Base-by-base conservation (phyloP, 1,140 invertebrate species). In the Onthophagus taurus region DNA sequence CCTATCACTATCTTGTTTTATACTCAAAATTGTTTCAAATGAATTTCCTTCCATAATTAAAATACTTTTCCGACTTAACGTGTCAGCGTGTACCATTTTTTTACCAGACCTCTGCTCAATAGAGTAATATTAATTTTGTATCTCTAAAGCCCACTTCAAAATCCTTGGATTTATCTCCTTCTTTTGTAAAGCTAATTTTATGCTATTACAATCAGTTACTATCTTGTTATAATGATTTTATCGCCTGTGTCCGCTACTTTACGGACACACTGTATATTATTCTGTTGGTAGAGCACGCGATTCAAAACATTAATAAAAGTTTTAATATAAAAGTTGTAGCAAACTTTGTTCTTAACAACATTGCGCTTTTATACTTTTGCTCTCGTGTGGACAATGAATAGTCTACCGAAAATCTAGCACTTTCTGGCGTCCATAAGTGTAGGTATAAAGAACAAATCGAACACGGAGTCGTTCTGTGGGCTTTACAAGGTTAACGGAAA, bases 271-370 rank as follows among this genome's bases (percentile, higher is more conserved):
- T n/a, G n/a, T n/a, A 31, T 19, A 43, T 5, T 17, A n/a, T n/a
- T n/a, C 37, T 39, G 46, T 62, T 20, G 60, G 60, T 29, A 62
- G 49, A 12, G 43, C 39, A 64, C 68, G 19, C 63, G 56, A 36
- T 65, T 51, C n/a, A 72, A 51, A 1, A 62, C 59, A 47, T 60
- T 58, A 6, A 71, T 46, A 11, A 71, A 54, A 4, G 66, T 63
- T 5, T n/a, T n/a, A n/a, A n/a, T n/a, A n/a, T n/a, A n/a, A n/a
- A n/a, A n/a, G n/a, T n/a, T n/a, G n/a, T n/a, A n/a, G n/a, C n/a
- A n/a, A n/a, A n/a, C n/a, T n/a, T n/a, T n/a, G n/a, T n/a, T n/a
- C n/a, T n/a, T n/a, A 72, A 48, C 35, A 49, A 52, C n/a, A n/a
- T n/a, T n/a, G n/a, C n/a, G n/a, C n/a, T n/a, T n/a, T n/a, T n/a